A percentile compares a stretch with the other conserved stretches of the same genome.
Evolutionary conservation across 2,797 vertebrate genomes (phyloP).

Genomic region (Poeciliopsis gracilis): DNA sequence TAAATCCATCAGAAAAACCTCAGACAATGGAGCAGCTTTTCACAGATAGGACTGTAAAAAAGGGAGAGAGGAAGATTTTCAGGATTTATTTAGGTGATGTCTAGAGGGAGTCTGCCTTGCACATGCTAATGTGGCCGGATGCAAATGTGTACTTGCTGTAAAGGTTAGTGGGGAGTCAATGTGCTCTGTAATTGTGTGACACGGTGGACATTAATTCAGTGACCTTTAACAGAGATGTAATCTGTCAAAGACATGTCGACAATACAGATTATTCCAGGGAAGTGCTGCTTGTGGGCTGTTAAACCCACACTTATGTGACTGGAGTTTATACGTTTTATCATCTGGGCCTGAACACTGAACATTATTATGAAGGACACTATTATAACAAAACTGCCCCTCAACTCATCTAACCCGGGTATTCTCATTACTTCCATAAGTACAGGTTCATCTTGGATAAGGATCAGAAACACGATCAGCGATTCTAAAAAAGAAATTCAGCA

Average conservation of each 20-base stretch:
- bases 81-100: slow-evolving; percentile 41
- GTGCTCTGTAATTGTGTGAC: slow-evolving; percentile 55
- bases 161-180: slow-evolving; percentile 55
- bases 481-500: neutral
- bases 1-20: slow-evolving; percentile 49
- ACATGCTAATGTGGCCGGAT: slow-evolving; percentile 54
- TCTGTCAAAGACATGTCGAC: slow-evolving; percentile 49
- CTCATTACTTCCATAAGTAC: neutral
- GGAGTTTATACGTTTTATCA: slow-evolving; percentile 10
- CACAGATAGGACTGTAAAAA: slow-evolving; percentile 37
- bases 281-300: slow-evolving; percentile 5
- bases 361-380: slow-evolving; percentile 13
- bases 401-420: neutral
- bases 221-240: slow-evolving; percentile 61
- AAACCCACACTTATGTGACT: neutral
- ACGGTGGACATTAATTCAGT: slow-evolving; percentile 62
- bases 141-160: slow-evolving; percentile 52
- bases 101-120: slow-evolving; percentile 29
- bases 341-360: neutral
- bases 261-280: slow-evolving; percentile 40
- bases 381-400: neutral
- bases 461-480: neutral
- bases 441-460: neutral
- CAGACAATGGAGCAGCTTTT: slow-evolving; percentile 38
- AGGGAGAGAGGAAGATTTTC: slow-evolving; percentile 52